Evolutionary conservation across 2,797 vertebrate species (phyloP), one percentile per base, ranked within the genome.

Genomic region (Gila robusta): DNA sequence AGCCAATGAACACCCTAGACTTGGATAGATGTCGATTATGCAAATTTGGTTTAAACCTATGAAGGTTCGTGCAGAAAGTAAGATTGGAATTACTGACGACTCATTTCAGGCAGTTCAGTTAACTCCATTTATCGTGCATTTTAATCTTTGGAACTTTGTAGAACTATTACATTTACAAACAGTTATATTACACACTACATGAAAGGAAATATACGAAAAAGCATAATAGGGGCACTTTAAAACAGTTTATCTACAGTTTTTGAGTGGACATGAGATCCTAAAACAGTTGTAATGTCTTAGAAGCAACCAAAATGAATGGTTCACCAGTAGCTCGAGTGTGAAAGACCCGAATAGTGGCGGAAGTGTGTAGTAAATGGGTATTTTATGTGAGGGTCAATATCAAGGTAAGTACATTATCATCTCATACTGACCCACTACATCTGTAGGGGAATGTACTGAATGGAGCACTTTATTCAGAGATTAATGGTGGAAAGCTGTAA

Each of bases 401-500:
- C 83, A 81, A 70, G 78, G 56, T 81, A 54, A 86, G 89, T 83
- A 91, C 77, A 84, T 88, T 87, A 77, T 83, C 76, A 86, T 86
- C 86, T 79, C 59, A 81, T 90, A 72, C 87, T 90, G 89, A 91
- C 91, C 91, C 90, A 88, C 89, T 93, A 91, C 92, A 89, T 91
- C 44, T 90, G 84, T 91, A 89, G 84, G 91, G 92, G 93, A 94
- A 95, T 93, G 93, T 81, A 82, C 87, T 83, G 91, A 92, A 91
- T 85, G 92, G 93, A 93, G 94, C 94, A 95, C 94, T 94, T 95
- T 94, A 94, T 85, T 90, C 91, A 56, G 91, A 89, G 88, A 93
- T 90, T 92, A 87, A 85, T 84, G 91, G 90, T 80, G 89, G 89
- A 89, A 87, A 90, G 92, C 90, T 95, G 94, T 95, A 94, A 90